A percentile compares a stretch with the other conserved stretches of the same genome.
These are phyloP conservation scores for Crioceris asparagi DNA, from an alignment of 2,888 invertebrate species.

Conservation along the genomic window DNA sequence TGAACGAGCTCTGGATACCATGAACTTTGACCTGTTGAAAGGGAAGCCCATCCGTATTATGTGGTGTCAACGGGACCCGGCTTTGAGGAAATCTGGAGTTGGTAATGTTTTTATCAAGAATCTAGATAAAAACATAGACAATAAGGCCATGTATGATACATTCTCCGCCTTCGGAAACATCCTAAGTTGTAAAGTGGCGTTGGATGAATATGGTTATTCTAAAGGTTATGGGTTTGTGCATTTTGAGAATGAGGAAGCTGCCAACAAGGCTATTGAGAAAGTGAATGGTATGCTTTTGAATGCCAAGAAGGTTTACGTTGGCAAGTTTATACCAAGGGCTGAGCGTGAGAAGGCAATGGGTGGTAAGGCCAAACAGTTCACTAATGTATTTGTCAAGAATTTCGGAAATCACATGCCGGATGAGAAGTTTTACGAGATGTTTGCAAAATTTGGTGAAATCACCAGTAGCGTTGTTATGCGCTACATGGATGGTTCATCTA, in stretches of 20 bases:
- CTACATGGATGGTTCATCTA: conserved; percentile 82
- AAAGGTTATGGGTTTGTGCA: conserved; percentile 97
- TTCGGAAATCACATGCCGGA: conserved; percentile 89
- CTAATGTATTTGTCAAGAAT: conserved; percentile 98
- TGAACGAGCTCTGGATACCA: conserved; percentile 96
- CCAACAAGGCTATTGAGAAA: conserved; percentile 93
- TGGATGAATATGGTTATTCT: conserved; percentile 86
- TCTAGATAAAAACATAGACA: conserved; percentile 95
- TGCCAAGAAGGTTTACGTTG: conserved; percentile 96
- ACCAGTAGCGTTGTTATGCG: conserved; percentile 88
- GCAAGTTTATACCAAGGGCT: conserved; percentile 93
- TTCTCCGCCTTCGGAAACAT: conserved; percentile 99
- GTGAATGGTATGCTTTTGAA: conserved; percentile 98
- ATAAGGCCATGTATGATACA: conserved; percentile 98
- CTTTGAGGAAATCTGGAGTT: conserved; percentile 93
- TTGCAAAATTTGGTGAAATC: conserved; percentile 83
- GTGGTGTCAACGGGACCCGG: conserved; percentile 99
- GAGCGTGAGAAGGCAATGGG: conserved; percentile 96
- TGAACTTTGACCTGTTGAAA: conserved; percentile 98
- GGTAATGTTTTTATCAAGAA: conserved; percentile 99
- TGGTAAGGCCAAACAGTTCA: conserved; percentile 89
- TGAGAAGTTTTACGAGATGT: conserved; percentile 78
- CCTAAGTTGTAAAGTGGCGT: conserved; percentile 94
- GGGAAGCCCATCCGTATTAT: conserved; percentile 98
- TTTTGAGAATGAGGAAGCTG: conserved; percentile 96